Evolutionary conservation across 1,140 invertebrate genomes (phyloP).

Genomic region (Aphis craccivora): DNA sequence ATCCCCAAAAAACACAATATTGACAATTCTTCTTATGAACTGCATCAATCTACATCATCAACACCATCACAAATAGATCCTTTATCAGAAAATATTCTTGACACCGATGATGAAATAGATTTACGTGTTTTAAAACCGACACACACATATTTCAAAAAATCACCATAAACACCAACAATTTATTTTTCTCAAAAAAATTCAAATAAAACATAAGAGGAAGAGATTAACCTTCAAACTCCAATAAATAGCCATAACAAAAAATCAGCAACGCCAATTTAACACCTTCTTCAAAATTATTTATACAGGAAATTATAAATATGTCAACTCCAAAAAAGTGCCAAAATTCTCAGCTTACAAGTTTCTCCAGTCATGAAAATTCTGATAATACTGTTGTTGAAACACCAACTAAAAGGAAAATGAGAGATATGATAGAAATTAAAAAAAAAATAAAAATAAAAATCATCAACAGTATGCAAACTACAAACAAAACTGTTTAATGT

Average conservation of each 20-base stretch:
- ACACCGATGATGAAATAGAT: not conserved
- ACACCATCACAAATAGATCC: not conserved
- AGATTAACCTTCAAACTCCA: not conserved
- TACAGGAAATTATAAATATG: not conserved
- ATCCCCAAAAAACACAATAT: not conserved
- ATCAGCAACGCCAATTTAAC: not conserved
- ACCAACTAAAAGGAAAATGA: not conserved
- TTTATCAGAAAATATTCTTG: not conserved
- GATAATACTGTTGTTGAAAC: not conserved
- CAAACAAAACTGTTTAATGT: not conserved
- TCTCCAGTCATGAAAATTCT: not conserved
- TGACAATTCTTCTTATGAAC: not conserved
- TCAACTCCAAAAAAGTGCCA: not conserved
- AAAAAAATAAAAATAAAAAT: conserved; percentile 9
- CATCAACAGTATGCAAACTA: not conserved
- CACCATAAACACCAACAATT: not conserved
- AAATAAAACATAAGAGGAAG: too few species aligned
- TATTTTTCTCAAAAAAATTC: not conserved
- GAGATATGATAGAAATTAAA: not conserved
- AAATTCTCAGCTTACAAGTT: not conserved
- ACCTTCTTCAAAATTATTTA: not conserved
- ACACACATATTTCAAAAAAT: not conserved
- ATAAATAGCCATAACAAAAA: not conserved
- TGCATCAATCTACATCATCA: not conserved
- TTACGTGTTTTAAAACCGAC: not conserved